phyloP scores from a whole-genome alignment of 2,113 vertebrate species.

The Nibea coibor region DNA sequence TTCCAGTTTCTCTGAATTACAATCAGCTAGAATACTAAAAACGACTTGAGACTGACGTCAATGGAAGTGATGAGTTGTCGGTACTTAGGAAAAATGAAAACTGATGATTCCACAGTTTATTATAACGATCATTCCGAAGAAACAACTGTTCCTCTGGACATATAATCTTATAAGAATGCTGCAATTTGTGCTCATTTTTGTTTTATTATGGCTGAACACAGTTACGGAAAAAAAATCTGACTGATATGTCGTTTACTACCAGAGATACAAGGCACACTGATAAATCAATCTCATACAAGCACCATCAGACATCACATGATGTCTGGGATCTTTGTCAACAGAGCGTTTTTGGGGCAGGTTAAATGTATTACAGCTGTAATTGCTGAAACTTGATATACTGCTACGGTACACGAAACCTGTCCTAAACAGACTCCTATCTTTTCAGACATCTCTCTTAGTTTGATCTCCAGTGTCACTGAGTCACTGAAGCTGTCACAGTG shows the following conservation, averaged over 20 bases:
- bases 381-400: not conserved
- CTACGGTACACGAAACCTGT: not conserved
- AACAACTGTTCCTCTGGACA: not conserved
- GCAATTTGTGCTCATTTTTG: not conserved
- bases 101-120: not conserved
- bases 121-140: not conserved
- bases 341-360: not conserved
- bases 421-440: not conserved
- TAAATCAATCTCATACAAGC: slow-evolving; percentile 24
- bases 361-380: slow-evolving; percentile 13
- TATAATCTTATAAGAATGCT: not conserved
- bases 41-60: slow-evolving; percentile 2
- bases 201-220: not conserved
- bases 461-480: slow-evolving; percentile 45
- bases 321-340: slow-evolving; percentile 15
- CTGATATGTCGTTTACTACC: not conserved
- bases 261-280: not conserved
- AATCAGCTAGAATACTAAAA: slow-evolving; percentile 15
- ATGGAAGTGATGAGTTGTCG: not conserved
- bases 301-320: slow-evolving; percentile 49
- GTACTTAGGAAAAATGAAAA: not conserved
- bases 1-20: not conserved
- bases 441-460: not conserved
- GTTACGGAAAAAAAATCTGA: not conserved
- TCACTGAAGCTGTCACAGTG: slow-evolving; percentile 29